Base-by-base conservation (phyloP, 2,797 vertebrate genomes). In the Oceanodroma leucorhoa region DNA sequence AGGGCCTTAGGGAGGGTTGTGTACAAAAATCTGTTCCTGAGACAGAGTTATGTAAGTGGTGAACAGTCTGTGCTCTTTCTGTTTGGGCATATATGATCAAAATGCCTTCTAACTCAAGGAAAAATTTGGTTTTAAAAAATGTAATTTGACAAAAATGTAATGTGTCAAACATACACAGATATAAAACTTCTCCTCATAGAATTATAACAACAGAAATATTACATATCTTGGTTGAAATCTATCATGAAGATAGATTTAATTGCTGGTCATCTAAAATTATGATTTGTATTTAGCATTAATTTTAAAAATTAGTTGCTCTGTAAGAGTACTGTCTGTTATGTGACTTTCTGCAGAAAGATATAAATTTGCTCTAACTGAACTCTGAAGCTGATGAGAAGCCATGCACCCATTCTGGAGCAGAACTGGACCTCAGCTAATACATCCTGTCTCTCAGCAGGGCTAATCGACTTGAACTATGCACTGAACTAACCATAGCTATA, bases 101-200 rank as follows among this genome's bases (percentile, higher is more conserved):
- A 92, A 71, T 19, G 9, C 21, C 36, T 65, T 53, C 30, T 66
- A 83, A 89, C 7, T 58, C 40, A 87, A 82, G 24, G 18, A 69
- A 91, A 88, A 70, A 58, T 1, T 51, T 65, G 2, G 2, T 67
- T 92, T 55, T 22, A 55, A 85, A 91, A 87, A n/a, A 61, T n/a
- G 26, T 27, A 65, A 66, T 79, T 19, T 70, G 57, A 94, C 45
- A 93, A 81, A 81, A 93, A 54, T 60, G 5, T 32, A 91, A 84
- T 46, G 13, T 75, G 29, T 60, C 69, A 91, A 83, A 80, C 14
- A 79, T 19, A 46, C 8, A 75, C 9, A 66, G 10, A 60, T 29
- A 76, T 9, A 72, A 73, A 84, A 53, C 10, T 60, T 91, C 26
- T 45, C 43, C 46, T 78, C 30, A 75, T 3, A 76, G 32, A 79